These are phyloP conservation scores for Nycticryphes semicollaris DNA, from an alignment of 2,113 vertebrate species.

Conservation along the genomic window DNA sequence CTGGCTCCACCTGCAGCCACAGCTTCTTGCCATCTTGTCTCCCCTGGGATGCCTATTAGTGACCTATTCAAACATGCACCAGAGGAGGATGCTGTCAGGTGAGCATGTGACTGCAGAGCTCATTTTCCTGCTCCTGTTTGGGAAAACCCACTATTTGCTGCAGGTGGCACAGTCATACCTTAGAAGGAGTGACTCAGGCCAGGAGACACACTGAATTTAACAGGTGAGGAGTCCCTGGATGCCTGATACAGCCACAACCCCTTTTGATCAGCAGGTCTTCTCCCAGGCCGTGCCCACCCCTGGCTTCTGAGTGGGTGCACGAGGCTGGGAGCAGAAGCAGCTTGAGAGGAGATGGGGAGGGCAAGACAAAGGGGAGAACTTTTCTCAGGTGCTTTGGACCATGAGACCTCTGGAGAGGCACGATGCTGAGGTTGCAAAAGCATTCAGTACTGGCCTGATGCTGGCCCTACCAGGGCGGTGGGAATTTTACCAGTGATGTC, in stretches of 20 bases:
- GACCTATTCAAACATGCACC: neutral
- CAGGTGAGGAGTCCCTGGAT: neutral
- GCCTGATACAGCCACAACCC: neutral
- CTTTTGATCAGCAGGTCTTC: neutral
- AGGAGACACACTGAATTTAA: neutral
- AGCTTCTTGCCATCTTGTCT: neutral
- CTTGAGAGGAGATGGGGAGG: neutral
- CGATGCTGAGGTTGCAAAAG: neutral
- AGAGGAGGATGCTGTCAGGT: neutral
- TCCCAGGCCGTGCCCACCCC: neutral
- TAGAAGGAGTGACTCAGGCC: neutral
- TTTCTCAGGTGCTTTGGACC: neutral
- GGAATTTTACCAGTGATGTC: neutral
- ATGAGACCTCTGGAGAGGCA: neutral
- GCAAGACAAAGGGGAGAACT: neutral
- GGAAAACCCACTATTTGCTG: neutral
- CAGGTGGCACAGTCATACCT: neutral
- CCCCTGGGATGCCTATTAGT: neutral
- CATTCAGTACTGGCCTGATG: rapidly evolving
- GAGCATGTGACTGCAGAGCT: neutral
- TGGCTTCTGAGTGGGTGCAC: neutral
- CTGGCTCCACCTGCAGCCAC: neutral
- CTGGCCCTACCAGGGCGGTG: neutral
- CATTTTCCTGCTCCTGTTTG: neutral
- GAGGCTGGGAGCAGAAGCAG: neutral